phyloP scores from a whole-genome alignment of 2,113 vertebrate genomes.

The Pseudonaja textilis region DNA sequence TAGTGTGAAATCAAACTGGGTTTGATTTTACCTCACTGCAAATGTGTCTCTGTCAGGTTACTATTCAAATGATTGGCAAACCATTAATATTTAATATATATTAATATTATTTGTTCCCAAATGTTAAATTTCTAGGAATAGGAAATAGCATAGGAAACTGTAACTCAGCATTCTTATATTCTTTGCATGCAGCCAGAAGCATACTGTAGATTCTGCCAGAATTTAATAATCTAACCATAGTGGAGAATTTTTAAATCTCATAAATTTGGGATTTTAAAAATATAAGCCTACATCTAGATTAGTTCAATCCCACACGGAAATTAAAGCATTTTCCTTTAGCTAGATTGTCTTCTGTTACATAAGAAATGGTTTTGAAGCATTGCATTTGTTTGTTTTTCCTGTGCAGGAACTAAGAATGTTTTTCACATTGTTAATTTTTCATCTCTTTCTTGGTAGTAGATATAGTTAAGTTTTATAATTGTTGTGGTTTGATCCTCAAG shows the following conservation, averaged over 20 bases:
- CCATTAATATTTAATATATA: neutral
- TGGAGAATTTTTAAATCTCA: neutral
- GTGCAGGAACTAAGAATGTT: neutral
- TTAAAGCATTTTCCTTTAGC: neutral
- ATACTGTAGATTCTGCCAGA: neutral
- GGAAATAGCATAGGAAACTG: neutral
- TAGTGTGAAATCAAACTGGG: neutral
- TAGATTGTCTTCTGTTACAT: neutral
- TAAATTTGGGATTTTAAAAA: neutral
- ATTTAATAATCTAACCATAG: neutral
- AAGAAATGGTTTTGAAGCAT: neutral
- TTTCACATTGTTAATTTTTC: slow-evolving; percentile 21
- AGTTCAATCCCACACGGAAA: neutral
- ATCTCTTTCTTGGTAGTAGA: neutral
- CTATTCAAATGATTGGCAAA: neutral
- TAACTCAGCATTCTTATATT: neutral
- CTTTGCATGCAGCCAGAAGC: neutral
- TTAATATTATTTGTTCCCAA: neutral
- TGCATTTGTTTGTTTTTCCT: neutral
- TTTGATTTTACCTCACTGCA: neutral
- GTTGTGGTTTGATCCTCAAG: slow-evolving; percentile 9
- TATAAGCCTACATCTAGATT: neutral
- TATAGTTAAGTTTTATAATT: neutral
- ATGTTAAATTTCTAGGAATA: neutral
- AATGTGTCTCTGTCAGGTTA: neutral